These are phyloP conservation scores for Hymenochirus boettgeri DNA, from an alignment of 2,113 vertebrate genomes.

Conservation along the genomic window DNA sequence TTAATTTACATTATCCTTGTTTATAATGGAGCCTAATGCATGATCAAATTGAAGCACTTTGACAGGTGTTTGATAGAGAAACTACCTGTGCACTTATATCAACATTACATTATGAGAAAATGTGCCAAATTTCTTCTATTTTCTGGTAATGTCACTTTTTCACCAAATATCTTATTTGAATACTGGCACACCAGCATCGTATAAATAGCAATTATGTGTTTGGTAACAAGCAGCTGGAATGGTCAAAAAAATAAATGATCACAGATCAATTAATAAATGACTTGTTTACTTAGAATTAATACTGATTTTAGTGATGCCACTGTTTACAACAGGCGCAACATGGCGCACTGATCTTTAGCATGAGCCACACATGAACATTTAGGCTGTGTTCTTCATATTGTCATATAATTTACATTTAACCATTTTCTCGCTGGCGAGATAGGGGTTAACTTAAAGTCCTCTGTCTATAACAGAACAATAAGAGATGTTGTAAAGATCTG, in stretches of 20 bases:
- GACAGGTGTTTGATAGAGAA: too few relatives aligned
- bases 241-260: neutral
- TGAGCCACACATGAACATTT: slow-evolving; percentile 29
- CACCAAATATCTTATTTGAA: too few relatives aligned
- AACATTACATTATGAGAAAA: too few relatives aligned
- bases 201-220: too few relatives aligned
- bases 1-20: too few relatives aligned
- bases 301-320: slow-evolving; percentile 8
- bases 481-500: slow-evolving; percentile 4
- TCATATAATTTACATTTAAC: slow-evolving; percentile 6
- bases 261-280: slow-evolving; percentile 2
- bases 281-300: slow-evolving; percentile 31
- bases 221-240: too few relatives aligned
- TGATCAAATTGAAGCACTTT: too few relatives aligned
- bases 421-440: neutral
- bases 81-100: too few relatives aligned
- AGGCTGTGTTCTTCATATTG: slow-evolving; percentile 11
- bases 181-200: too few relatives aligned
- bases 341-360: slow-evolving; percentile 10
- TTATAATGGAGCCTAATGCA: too few relatives aligned
- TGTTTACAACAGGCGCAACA: slow-evolving; percentile 15
- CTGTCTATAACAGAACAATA: neutral
- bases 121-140: too few relatives aligned
- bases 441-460: neutral
- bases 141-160: too few relatives aligned